Base-by-base conservation (phyloP, 1,140 invertebrate genomes). In the Penaeus chinensis region DNA sequence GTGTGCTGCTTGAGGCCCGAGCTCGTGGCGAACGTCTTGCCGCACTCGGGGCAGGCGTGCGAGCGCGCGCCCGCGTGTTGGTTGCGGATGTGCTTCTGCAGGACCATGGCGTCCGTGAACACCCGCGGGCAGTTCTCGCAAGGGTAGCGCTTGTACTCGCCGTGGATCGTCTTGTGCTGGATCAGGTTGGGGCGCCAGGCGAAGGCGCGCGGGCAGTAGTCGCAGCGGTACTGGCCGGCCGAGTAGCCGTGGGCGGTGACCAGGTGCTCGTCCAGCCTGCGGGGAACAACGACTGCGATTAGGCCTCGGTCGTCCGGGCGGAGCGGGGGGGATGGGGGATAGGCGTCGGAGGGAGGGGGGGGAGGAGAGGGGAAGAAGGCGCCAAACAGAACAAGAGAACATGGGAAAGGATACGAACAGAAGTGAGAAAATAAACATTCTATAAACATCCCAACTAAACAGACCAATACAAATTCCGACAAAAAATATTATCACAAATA, bases 1-100 rank as follows among this genome's bases (percentile, higher is more conserved):
- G 97, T 98, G 93, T 99, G 99, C 92, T 99, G 99, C 93, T 99
- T 99, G 61, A 99, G 94, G 16, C 99, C 99, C 74, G 97, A 98
- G 79, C 96, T 97, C 37, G 98, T 99, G 18, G 96, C 97, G 93
- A 99, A 99, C 74, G 98, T 99, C 93, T 99, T 99, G 84, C 98
- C 98, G 93, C 98, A 99, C 93, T 99, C 98, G 78, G 96, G 95
- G 92, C 98, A 99, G 83, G 98, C 97, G 94, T 99, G 98, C 60
- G 96, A 96, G 91, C 97, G 94, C 8, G 97, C 97, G 22, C 97
- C 97, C 27, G 96, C 95, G 95, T 99, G 98, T 92, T 97, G 95
- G 66, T 96, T 95, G 91, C 98, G 94, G 92, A 99, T 99, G 94
- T 99, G 98, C 89, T 97, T 95, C 93, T 99, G 98, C 85, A 99